Percentiles rank a stretch among this genome's conserved stretches.
Evolutionary conservation across 2,797 vertebrate species (phyloP).

Genomic region (Mionectes olivaceus): DNA sequence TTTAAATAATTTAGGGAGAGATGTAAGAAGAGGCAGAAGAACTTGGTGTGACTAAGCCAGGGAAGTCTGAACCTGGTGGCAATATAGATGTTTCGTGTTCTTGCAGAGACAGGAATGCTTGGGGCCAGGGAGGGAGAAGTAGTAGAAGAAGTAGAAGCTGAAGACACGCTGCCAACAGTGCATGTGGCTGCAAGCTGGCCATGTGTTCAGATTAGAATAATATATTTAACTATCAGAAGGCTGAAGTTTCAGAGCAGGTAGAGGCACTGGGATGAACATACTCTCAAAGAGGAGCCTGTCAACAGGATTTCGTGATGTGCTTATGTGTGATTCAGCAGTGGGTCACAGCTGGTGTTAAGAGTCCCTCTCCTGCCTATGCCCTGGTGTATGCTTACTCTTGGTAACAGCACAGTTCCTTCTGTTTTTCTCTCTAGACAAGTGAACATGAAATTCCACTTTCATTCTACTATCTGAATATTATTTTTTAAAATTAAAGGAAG

Average conservation of each 20-base stretch:
- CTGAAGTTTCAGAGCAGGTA: background rate
- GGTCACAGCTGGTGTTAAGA: background rate
- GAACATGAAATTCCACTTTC: background rate
- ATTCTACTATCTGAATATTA: background rate
- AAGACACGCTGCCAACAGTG: background rate
- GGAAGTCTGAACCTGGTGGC: background rate
- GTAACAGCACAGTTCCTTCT: background rate
- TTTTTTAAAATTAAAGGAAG: background rate
- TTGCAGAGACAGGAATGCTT: background rate
- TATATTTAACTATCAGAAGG: background rate
- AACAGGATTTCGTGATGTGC: background rate
- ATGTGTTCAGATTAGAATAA: background rate
- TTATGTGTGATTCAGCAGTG: background rate
- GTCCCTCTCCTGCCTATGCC: background rate
- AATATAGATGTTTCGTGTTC: background rate
- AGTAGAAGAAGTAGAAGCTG: background rate
- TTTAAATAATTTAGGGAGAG: background rate
- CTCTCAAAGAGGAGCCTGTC: background rate
- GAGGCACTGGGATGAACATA: background rate
- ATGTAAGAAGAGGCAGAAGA: background rate
- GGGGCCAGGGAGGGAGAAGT: background rate
- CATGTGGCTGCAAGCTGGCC: background rate
- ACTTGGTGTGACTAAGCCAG: background rate
- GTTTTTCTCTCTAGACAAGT: background rate
- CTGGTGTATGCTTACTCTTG: fast-evolving